Evolutionary conservation across 2,113 vertebrate species (phyloP).

Genomic region (Carassius carassius): DNA sequence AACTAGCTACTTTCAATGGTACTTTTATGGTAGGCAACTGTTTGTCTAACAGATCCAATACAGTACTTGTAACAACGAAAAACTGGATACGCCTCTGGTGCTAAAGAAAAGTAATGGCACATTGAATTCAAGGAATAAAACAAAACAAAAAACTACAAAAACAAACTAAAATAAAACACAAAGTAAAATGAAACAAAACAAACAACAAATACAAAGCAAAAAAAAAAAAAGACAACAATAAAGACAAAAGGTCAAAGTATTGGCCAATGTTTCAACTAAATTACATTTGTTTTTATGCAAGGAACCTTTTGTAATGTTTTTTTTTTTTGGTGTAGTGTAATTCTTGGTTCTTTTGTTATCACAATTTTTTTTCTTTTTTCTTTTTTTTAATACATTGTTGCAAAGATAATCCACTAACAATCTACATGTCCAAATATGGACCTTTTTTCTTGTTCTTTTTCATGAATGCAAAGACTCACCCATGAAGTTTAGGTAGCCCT

Average conservation of each 20-base stretch:
- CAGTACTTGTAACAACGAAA: not conserved
- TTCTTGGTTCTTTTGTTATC: not conserved
- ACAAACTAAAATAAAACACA: not conserved
- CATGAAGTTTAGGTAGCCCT: conserved; percentile 98
- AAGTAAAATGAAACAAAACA: too few relatives aligned
- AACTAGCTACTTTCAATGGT: not conserved
- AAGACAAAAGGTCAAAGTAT: not conserved
- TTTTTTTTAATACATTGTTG: not conserved
- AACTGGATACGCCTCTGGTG: not conserved
- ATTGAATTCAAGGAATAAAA: not conserved
- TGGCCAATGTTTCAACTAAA: not conserved
- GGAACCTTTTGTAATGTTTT: not conserved
- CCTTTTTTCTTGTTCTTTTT: not conserved
- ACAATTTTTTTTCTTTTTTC: not conserved
- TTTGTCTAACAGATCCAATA: not conserved
- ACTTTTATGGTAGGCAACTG: not conserved
- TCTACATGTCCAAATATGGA: not conserved
- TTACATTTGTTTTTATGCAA: not conserved
- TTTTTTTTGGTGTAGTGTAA: not conserved
- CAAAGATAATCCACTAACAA: not conserved
- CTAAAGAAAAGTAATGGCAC: not conserved
- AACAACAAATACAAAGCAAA: not conserved
- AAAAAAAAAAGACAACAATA: not conserved
- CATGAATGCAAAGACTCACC: conserved; percentile 77
- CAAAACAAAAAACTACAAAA: not conserved